Evolutionary conservation across 2,797 vertebrate genomes (phyloP).

Genomic region (Poecilia velifera): DNA sequence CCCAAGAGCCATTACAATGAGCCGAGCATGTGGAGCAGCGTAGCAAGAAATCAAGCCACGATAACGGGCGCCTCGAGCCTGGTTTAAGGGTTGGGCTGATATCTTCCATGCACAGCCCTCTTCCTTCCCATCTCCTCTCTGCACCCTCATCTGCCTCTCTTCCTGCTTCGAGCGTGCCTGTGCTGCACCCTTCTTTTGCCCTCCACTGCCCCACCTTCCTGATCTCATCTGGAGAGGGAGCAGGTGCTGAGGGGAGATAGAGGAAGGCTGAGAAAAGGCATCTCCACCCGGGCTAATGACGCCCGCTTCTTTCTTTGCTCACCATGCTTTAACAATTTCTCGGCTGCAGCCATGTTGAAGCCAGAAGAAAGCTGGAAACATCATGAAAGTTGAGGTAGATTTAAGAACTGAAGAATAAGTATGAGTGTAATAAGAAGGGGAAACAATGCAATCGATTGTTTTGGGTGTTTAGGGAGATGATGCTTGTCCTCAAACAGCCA

Average conservation of each 20-base stretch:
- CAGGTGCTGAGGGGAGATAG: constrained; percentile 82
- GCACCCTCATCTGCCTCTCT: constrained; percentile 61
- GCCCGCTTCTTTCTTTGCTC: constrained; percentile 56
- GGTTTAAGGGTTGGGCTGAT: constrained; percentile 73
- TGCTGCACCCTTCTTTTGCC: constrained; percentile 71
- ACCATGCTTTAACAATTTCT: constrained; percentile 55
- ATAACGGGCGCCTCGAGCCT: constrained; percentile 73
- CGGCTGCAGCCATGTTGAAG: constrained; percentile 45
- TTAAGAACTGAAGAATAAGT: constrained; percentile 57
- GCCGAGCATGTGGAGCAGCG: constrained; percentile 67
- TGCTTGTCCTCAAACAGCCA: constrained; percentile 20
- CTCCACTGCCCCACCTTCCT: constrained; percentile 78
- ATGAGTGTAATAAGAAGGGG: constrained; percentile 1
- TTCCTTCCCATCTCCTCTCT: constrained; percentile 64
- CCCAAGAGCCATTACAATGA: constrained; percentile 77
- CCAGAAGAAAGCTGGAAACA: constrained; percentile 59
- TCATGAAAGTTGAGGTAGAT: constrained; percentile 47
- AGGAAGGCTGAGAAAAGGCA: constrained; percentile 69
- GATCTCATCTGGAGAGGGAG: constrained; percentile 81
- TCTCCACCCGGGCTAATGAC: constrained; percentile 74
- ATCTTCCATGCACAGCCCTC: constrained; percentile 74
- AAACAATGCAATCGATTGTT: constrained; percentile 41
- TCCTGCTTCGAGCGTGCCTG: constrained; percentile 62
- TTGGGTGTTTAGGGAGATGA: constrained; percentile 43
- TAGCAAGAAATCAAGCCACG: constrained; percentile 78